Percentiles rank a stretch among this genome's conserved stretches.
phyloP scores from a whole-genome alignment of 2,113 vertebrate species.

The Benitochromis conjunctus region DNA sequence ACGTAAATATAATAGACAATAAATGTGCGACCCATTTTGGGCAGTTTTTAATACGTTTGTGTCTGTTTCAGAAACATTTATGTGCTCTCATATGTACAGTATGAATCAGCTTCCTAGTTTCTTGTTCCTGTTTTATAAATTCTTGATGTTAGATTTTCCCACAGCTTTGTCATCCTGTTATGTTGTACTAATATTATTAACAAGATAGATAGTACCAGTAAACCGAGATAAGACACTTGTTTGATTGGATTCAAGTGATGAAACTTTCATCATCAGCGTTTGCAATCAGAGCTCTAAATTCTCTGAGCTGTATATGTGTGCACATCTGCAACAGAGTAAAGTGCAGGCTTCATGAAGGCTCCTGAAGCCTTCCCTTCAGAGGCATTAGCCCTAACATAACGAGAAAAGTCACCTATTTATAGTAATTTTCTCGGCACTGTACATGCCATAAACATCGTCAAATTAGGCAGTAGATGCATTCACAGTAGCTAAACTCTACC shows the following conservation, averaged over 20 bases:
- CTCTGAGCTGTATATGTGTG: neutral
- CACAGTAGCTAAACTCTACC: neutral
- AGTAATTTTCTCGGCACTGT: neutral
- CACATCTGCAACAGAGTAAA: neutral
- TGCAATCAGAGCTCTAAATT: neutral
- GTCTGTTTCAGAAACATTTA: neutral
- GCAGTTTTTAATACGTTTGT: neutral
- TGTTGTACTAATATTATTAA: neutral
- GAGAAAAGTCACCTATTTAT: neutral
- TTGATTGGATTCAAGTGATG: neutral
- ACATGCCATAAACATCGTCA: neutral
- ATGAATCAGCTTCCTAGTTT: neutral
- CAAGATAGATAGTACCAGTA: neutral
- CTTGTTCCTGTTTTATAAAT: neutral
- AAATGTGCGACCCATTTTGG: neutral
- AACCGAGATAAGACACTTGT: neutral
- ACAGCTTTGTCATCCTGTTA: neutral
- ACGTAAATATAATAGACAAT: slow-evolving; percentile 34
- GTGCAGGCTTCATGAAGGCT: neutral
- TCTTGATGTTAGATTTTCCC: neutral
- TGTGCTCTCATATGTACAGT: neutral
- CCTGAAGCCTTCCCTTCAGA: neutral
- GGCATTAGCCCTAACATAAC: neutral
- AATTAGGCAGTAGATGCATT: neutral
- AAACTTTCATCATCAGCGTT: neutral